A percentile compares a stretch with the other conserved stretches of the same genome.
Evolutionary conservation across 30 jellyfish, hydroid and myxozoan species (phyloP).

Genomic region (Aurelia sp.): DNA sequence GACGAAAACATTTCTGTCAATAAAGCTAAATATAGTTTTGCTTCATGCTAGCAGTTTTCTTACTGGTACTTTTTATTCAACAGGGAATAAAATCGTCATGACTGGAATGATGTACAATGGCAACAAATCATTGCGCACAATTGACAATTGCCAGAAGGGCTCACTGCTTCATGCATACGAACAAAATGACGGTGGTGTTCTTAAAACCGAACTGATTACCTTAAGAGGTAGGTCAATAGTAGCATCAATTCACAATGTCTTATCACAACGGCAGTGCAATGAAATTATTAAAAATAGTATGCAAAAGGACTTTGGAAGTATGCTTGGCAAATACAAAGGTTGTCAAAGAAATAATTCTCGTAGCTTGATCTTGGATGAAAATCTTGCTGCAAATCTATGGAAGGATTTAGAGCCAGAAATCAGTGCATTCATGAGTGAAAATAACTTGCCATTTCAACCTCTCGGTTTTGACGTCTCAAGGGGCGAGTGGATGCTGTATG

Average conservation of each 20-base stretch:
- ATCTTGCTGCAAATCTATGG: slow-evolving; percentile 51
- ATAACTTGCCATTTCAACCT: slow-evolving; percentile 39
- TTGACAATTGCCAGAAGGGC: slow-evolving; percentile 18
- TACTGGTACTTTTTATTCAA: not conserved
- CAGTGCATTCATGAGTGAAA: not conserved
- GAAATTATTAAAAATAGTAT: not conserved
- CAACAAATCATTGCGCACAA: slow-evolving; percentile 15
- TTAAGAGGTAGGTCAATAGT: slow-evolving; percentile 11
- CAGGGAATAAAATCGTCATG: slow-evolving; percentile 1
- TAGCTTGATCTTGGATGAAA: slow-evolving; percentile 33
- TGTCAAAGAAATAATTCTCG: slow-evolving; percentile 52
- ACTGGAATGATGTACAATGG: slow-evolving; percentile 18
- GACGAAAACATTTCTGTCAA: too few relatives aligned
- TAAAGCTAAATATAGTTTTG: too few relatives aligned
- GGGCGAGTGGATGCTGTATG: slow-evolving; percentile 59
- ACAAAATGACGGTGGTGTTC: not conserved
- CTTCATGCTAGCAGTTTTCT: too few relatives aligned
- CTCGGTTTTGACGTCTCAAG: slow-evolving; percentile 62
- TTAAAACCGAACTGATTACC: not conserved
- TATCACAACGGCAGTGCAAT: slow-evolving; percentile 34
- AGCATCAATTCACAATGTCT: slow-evolving; percentile 19
- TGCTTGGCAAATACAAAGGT: slow-evolving; percentile 13
- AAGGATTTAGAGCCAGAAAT: slow-evolving; percentile 2
- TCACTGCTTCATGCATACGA: not conserved
- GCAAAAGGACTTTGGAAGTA: slow-evolving; percentile 6